Evolutionary conservation across 2,113 vertebrate species (phyloP).

Genomic region (Salminus brasiliensis): DNA sequence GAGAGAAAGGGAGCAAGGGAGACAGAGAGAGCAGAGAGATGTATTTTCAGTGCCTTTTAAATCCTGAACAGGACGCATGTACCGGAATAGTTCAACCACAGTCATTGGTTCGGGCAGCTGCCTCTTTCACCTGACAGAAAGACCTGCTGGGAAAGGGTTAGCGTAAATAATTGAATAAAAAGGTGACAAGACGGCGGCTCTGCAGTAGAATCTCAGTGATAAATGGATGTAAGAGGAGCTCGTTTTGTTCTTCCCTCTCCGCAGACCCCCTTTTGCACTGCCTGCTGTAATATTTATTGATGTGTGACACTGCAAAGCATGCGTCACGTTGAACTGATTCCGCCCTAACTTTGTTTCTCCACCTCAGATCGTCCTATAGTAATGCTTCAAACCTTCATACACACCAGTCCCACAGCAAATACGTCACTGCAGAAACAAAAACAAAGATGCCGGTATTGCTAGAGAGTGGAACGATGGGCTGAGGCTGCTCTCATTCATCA

Average conservation of each 20-base stretch:
- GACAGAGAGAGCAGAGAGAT: conserved; percentile 9
- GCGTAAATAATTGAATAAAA: conserved; percentile 56
- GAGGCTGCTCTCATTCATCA: background rate
- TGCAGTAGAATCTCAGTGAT: conserved; percentile 22
- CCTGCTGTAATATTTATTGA: background rate
- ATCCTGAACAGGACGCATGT: conserved; percentile 3
- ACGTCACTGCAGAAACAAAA: background rate
- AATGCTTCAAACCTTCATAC: background rate
- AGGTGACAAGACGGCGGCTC: conserved; percentile 15
- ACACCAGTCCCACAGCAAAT: background rate
- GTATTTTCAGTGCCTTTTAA: conserved; percentile 3
- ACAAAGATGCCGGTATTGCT: background rate
- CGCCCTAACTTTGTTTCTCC: background rate
- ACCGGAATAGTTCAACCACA: conserved; percentile 10
- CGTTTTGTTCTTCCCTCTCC: background rate
- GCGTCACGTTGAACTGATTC: background rate
- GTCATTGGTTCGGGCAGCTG: conserved; percentile 6
- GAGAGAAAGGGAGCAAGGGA: background rate
- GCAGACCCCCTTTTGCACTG: background rate
- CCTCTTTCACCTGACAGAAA: conserved; percentile 32
- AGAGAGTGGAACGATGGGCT: background rate
- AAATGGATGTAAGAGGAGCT: conserved; percentile 24
- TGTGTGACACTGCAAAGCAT: background rate
- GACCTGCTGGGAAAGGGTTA: conserved; percentile 31
- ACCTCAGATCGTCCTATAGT: background rate